Conservation (phyloP, 2,797 vertebrate genomes). For the Buphagus erythrorhynchus region DNA sequence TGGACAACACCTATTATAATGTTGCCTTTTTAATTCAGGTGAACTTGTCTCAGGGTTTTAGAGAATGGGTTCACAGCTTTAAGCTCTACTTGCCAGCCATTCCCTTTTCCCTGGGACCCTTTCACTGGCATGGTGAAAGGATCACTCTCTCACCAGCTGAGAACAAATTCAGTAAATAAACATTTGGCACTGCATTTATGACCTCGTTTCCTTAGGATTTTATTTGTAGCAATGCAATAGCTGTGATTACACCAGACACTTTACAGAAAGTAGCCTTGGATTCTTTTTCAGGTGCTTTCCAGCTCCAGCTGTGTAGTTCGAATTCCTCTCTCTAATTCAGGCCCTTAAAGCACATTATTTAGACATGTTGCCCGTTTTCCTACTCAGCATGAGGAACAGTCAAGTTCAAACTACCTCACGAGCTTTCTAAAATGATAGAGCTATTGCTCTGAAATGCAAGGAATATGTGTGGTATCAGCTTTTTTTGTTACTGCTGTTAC, state of each 20-base stretch:
- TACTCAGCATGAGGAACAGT: not conserved
- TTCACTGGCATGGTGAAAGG: not conserved
- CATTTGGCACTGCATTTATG: not conserved
- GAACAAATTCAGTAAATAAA: not conserved
- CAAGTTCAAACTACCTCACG: not conserved
- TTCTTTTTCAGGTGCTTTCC: not conserved
- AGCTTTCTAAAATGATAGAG: not conserved
- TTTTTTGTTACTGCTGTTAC: not conserved
- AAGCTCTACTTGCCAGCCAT: not conserved
- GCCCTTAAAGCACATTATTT: conserved; percentile 9
- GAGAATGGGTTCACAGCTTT: not conserved
- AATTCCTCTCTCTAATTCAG: not conserved
- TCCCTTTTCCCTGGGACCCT: not conserved
- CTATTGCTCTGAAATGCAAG: not conserved
- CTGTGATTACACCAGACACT: not conserved
- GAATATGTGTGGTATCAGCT: not conserved
- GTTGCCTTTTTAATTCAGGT: not conserved
- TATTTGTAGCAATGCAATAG: not conserved
- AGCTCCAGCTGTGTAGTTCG: not conserved
- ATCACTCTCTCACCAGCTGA: not conserved
- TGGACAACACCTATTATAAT: not conserved
- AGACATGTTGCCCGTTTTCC: not conserved
- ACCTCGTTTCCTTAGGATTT: not conserved
- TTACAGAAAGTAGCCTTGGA: not conserved
- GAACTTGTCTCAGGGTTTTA: not conserved